Evolutionary conservation across 2,888 invertebrate genomes (phyloP).

Genomic region (Sialis fuliginosa): DNA sequence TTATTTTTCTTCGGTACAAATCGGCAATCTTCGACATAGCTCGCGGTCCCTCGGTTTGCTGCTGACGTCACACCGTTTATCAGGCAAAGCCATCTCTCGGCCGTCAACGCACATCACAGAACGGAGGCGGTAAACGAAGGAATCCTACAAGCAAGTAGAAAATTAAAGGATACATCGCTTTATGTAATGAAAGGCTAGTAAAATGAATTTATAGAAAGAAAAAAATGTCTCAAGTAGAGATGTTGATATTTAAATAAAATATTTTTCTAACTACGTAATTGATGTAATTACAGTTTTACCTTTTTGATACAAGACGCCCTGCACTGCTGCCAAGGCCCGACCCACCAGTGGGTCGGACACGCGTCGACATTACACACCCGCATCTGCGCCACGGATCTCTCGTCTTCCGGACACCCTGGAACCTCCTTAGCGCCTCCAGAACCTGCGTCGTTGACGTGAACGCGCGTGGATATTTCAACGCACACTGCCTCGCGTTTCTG

Average conservation of each 20-base stretch:
- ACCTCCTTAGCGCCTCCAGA: slow-evolving; percentile 22
- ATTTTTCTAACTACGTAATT: not conserved
- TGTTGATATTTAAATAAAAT: not conserved
- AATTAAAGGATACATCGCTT: slow-evolving; percentile 8
- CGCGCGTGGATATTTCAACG: slow-evolving; percentile 23
- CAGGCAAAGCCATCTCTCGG: slow-evolving; percentile 57
- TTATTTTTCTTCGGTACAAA: slow-evolving; percentile 21
- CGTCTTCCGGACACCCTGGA: slow-evolving; percentile 19
- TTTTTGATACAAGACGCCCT: slow-evolving; percentile 41
- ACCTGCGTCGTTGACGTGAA: slow-evolving; percentile 14
- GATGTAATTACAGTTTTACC: slow-evolving; percentile 14
- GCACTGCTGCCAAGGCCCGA: slow-evolving; percentile 74
- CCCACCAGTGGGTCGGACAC: slow-evolving; percentile 70
- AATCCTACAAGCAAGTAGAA: slow-evolving; percentile 17
- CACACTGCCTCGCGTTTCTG: slow-evolving; percentile 35
- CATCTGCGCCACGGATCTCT: slow-evolving; percentile 39
- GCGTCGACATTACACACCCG: slow-evolving; percentile 46
- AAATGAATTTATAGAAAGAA: too few species aligned
- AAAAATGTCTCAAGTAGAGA: not conserved
- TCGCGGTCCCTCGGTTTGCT: slow-evolving; percentile 49
- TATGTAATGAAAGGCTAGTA: too few species aligned
- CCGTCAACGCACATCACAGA: slow-evolving; percentile 62
- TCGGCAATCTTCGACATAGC: slow-evolving; percentile 36
- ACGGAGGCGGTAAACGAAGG: slow-evolving; percentile 40
- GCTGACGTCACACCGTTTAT: slow-evolving; percentile 47